Conservation (phyloP, 2,113 vertebrate genomes). For the Sander vitreus region DNA sequence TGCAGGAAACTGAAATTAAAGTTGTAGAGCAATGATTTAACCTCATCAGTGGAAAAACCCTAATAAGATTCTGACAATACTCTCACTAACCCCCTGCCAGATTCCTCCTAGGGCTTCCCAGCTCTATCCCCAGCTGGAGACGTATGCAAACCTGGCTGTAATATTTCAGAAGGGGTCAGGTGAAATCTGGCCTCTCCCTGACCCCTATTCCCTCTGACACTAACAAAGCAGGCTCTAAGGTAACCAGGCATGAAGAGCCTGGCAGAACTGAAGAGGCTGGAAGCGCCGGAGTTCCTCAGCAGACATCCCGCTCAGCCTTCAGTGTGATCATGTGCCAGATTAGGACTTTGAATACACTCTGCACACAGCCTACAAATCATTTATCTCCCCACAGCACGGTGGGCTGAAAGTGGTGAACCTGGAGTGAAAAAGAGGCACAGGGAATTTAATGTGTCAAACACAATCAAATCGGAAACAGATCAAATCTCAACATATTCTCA, state of each 20-base stretch:
- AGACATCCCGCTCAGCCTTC: conserved; percentile 64
- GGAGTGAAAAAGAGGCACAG: conserved; percentile 11
- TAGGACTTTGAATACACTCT: conserved; percentile 55
- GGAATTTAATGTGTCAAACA: conserved; percentile 42
- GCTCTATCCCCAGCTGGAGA: conserved; percentile 30
- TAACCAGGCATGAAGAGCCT: conserved; percentile 81
- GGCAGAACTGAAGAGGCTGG: conserved; percentile 62
- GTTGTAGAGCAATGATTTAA: conserved; percentile 48
- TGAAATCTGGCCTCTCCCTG: conserved; percentile 73
- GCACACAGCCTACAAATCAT: conserved; percentile 57
- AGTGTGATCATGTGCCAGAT: conserved; percentile 73
- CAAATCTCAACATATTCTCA: conserved; percentile 19
- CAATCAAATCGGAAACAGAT: conserved; percentile 37
- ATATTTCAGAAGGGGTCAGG: conserved; percentile 68
- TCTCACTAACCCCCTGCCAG: not conserved
- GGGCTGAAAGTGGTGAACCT: conserved; percentile 33
- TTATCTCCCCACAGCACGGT: conserved; percentile 30
- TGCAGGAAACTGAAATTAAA: conserved; percentile 43
- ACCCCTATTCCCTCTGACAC: conserved; percentile 75
- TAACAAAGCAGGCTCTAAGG: conserved; percentile 75
- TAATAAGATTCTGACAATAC: conserved; percentile 35
- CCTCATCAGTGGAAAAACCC: conserved; percentile 45
- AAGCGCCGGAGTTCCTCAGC: conserved; percentile 60
- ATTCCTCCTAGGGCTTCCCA: not conserved
- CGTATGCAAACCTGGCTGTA: conserved; percentile 55